Evolutionary conservation across 2,113 vertebrate species (phyloP).

Genomic region (Gavialis gangeticus): DNA sequence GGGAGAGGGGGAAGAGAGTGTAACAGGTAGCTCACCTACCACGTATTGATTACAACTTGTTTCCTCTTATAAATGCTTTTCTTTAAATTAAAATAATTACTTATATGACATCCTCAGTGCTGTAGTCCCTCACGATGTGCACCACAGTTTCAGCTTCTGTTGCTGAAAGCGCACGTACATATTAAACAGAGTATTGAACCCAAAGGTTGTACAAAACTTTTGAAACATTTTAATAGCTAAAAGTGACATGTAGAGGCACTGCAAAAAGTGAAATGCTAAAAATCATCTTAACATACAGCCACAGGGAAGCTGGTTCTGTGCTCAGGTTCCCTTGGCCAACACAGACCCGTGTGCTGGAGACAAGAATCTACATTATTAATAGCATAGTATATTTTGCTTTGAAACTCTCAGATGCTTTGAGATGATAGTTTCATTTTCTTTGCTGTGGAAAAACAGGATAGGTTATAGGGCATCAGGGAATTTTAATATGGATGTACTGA

Average conservation of each 20-base stretch:
- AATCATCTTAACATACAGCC: not conserved
- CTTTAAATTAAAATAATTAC: not conserved
- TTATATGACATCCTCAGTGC: not conserved
- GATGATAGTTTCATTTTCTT: not conserved
- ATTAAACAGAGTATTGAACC: not conserved
- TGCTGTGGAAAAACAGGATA: not conserved
- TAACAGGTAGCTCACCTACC: not conserved
- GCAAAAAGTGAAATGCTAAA: not conserved
- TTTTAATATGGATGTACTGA: not conserved
- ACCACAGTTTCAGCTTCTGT: not conserved
- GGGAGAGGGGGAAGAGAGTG: constrained; percentile 1
- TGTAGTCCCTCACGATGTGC: not conserved
- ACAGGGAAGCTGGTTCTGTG: not conserved
- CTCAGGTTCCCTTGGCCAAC: no score
- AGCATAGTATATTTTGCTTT: not conserved
- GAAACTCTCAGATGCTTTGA: not conserved
- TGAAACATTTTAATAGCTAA: not conserved
- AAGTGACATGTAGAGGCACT: not conserved
- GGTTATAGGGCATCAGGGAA: not conserved
- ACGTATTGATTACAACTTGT: not conserved
- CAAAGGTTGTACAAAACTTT: not conserved
- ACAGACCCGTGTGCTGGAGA: not conserved
- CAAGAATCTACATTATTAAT: not conserved
- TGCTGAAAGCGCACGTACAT: not conserved
- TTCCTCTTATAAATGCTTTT: not conserved